Conservation (phyloP, 2,888 invertebrate genomes). For the Clanis bilineata region DNA sequence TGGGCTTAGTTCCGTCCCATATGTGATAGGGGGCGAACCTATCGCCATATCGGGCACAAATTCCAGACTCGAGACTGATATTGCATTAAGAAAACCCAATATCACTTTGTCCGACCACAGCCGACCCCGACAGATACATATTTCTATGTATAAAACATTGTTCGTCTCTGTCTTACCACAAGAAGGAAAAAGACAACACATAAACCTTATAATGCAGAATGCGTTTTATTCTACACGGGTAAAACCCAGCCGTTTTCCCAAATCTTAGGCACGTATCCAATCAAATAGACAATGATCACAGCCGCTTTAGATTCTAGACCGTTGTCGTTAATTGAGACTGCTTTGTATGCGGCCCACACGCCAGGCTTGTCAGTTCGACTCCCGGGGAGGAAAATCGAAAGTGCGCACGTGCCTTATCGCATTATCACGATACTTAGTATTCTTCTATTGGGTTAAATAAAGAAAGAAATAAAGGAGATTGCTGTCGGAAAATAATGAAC, state of each 20-base stretch:
- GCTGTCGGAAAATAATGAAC: no score
- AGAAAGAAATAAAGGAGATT: neutral
- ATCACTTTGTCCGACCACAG: no score
- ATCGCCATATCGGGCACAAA: no score
- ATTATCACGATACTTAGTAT: neutral
- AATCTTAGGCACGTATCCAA: neutral
- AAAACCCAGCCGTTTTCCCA: neutral
- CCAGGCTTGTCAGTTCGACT: neutral
- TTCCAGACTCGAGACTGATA: no score
- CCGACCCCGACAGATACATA: no score
- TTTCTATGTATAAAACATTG: no score
- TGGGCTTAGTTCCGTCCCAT: no score
- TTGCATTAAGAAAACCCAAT: no score
- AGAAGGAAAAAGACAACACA: neutral
- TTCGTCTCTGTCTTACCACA: neutral
- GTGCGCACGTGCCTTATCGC: neutral
- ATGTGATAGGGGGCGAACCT: no score
- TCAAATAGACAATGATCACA: neutral
- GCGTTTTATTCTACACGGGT: neutral
- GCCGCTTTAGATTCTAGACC: neutral
- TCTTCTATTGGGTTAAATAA: neutral
- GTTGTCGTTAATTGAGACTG: neutral
- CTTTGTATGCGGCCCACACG: neutral
- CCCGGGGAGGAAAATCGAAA: slow-evolving; percentile 23
- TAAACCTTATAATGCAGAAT: neutral